Conservation (phyloP, 1,140 invertebrate species). For the Drosophila sechellia region DNA sequence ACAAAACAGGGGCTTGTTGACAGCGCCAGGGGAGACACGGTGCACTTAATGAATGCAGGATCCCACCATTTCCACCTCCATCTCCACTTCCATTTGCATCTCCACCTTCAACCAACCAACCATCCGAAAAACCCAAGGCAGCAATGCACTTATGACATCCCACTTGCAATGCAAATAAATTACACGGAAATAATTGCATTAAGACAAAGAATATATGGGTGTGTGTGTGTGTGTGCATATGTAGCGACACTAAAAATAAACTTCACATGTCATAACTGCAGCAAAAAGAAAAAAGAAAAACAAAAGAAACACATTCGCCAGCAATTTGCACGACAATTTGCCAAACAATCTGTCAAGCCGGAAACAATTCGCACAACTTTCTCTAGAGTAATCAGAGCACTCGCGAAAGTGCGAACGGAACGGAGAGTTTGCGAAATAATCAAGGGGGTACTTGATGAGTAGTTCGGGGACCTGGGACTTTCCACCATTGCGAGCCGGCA, state of each 20-base stretch:
- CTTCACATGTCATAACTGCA: slow-evolving; percentile 24
- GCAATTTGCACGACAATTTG: slow-evolving; percentile 49
- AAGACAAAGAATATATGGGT: slow-evolving; percentile 45
- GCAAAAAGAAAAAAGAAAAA: not conserved
- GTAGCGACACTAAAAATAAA: slow-evolving; percentile 4
- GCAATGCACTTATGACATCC: slow-evolving; percentile 64
- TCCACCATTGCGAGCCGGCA: not conserved
- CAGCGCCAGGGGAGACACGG: slow-evolving; percentile 47
- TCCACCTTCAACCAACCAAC: not conserved
- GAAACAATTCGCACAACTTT: slow-evolving; percentile 39
- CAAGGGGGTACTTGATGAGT: slow-evolving; percentile 26
- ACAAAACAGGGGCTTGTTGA: slow-evolving; percentile 35
- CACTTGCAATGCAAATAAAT: slow-evolving; percentile 69
- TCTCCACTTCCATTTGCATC: not conserved
- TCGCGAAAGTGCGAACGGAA: not conserved
- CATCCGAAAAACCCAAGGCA: slow-evolving; percentile 24
- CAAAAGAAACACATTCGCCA: slow-evolving; percentile 16
- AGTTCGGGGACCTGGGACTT: slow-evolving; percentile 13
- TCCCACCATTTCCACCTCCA: not conserved
- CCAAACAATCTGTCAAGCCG: slow-evolving; percentile 49
- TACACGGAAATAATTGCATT: slow-evolving; percentile 83
- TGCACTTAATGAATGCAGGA: slow-evolving; percentile 74
- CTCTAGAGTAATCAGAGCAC: slow-evolving; percentile 32
- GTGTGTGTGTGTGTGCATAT: too few relatives aligned
- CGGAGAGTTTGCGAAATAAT: slow-evolving; percentile 23